phyloP scores from a whole-genome alignment of 2,797 vertebrate species.

The Siniperca obscura region DNA sequence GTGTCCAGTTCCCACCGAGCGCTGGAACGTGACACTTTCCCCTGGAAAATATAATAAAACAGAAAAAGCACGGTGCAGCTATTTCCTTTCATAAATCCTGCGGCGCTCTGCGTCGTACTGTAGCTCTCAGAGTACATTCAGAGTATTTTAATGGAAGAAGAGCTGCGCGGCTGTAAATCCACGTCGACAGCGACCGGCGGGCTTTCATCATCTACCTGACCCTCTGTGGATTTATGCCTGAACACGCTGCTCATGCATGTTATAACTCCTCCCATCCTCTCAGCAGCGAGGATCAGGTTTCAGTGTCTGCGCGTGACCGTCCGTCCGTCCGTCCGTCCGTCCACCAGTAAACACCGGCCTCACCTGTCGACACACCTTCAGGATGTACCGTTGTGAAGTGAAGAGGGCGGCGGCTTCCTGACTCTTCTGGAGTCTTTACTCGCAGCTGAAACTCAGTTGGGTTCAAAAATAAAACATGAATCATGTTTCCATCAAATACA shows the following conservation, averaged over 20 bases:
- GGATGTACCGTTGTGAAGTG: background rate
- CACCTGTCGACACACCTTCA: slow-evolving; percentile 60
- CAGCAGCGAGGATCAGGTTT: slow-evolving; percentile 43
- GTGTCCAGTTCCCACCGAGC: slow-evolving; percentile 80
- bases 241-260: slow-evolving; percentile 55
- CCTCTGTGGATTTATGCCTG: slow-evolving; percentile 61
- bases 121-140: slow-evolving; percentile 48
- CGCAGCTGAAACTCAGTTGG: background rate
- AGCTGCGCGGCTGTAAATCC: slow-evolving; percentile 76
- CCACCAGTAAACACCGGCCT: slow-evolving; percentile 41
- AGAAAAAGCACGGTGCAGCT: slow-evolving; percentile 75
- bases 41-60: slow-evolving; percentile 86
- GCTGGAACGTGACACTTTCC: slow-evolving; percentile 84
- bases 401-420: background rate
- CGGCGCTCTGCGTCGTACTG: slow-evolving; percentile 47
- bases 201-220: slow-evolving; percentile 73
- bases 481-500: too few relatives aligned
- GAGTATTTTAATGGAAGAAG: slow-evolving; percentile 76
- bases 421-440: background rate
- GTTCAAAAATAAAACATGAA: too few relatives aligned
- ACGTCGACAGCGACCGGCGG: slow-evolving; percentile 66
- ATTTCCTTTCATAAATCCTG: slow-evolving; percentile 87
- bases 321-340: background rate
- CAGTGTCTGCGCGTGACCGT: slow-evolving; percentile 8
- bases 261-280: slow-evolving; percentile 65